Base-by-base conservation (phyloP, 2,888 invertebrate genomes). In the Gisinianus flammeolus region DNA sequence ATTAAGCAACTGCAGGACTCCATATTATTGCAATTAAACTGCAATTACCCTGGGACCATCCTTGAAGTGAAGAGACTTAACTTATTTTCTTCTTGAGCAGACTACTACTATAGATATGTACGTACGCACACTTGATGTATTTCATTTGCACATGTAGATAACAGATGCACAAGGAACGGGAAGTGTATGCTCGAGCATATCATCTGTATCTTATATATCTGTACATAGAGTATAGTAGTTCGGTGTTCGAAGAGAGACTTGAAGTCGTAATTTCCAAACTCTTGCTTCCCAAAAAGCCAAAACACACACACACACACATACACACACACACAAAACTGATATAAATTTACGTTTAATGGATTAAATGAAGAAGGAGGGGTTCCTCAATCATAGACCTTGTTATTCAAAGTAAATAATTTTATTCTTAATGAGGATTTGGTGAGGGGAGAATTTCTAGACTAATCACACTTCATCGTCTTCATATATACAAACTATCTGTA, bases 1-100 rank as follows among this genome's bases (percentile, higher is more conserved):
- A 78, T 78, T 78, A 78, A 75, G 75, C 74, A 64, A 44, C 74
- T 74, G 74, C 74, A 74, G 66, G 75, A 78, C 68, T 69, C 78
- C 69, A 75, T 78, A 75, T 70, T 78, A 78, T 78, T 78, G 75
- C 69, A 78, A 78, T 78, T 78, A 75, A 78, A 78, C 70, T 78
- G 71, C 70, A 75, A 78, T 78, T 78, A 78, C 70, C 75, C 75
- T 28, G 58, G 28, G 33, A 64, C 66, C 66, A 74, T 66, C 74
- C 66, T 74, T 35, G 62, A 44, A 64, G 62, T 22, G 24, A 62
- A 52, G 24, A 69, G 52, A 71, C 33, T 44, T 24, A 69, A 52
- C 52, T 69, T 62, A n/a, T n/a, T 12, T 62, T 26, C 62, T 62
- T 4, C 62, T 26, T 62, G n/a, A n/a, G n/a, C n/a, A n/a, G n/a